Percentiles rank a stretch among this genome's conserved stretches.
These are phyloP conservation scores for Drosophila aldrichi DNA, from an alignment of 2,888 invertebrate species.

Conservation along the genomic window DNA sequence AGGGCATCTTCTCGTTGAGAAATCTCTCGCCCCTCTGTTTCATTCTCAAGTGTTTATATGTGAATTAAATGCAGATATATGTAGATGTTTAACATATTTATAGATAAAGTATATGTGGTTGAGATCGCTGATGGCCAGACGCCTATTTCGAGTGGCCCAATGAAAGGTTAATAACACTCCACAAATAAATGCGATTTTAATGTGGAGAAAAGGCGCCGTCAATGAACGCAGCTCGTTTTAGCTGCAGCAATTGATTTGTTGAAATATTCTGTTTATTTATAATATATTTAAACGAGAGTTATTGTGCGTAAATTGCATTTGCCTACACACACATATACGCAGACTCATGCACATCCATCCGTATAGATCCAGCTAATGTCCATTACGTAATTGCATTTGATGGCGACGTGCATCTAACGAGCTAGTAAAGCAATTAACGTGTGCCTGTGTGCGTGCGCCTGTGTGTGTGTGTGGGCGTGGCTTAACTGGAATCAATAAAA, in stretches of 20 bases:
- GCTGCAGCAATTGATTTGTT: slow-evolving; percentile 42
- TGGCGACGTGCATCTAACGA: slow-evolving; percentile 56
- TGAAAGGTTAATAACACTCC: slow-evolving; percentile 80
- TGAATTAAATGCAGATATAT: slow-evolving; percentile 26
- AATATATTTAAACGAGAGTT: slow-evolving; percentile 2
- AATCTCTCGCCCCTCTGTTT: neutral
- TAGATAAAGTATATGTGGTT: slow-evolving; percentile 13
- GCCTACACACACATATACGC: neutral
- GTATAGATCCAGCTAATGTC: slow-evolving; percentile 45
- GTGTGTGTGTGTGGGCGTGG: slow-evolving; percentile 29
- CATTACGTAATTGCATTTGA: slow-evolving; percentile 61
- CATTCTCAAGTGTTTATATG: slow-evolving; percentile 43
- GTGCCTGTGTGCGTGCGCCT: slow-evolving; percentile 18
- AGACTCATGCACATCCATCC: neutral
- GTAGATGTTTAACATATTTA: slow-evolving; percentile 14
- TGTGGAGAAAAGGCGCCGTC: slow-evolving; percentile 40
- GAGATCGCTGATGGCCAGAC: slow-evolving; percentile 41
- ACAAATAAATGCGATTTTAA: slow-evolving; percentile 64
- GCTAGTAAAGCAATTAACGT: slow-evolving; percentile 77
- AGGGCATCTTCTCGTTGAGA: neutral
- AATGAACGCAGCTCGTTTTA: slow-evolving; percentile 33
- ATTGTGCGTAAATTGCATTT: slow-evolving; percentile 33
- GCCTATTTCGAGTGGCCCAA: slow-evolving; percentile 65
- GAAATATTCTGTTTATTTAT: slow-evolving; percentile 6
- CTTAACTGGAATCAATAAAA: slow-evolving; percentile 58